Conservation (phyloP, 1,140 invertebrate genomes). For the Halesus radiatus region DNA sequence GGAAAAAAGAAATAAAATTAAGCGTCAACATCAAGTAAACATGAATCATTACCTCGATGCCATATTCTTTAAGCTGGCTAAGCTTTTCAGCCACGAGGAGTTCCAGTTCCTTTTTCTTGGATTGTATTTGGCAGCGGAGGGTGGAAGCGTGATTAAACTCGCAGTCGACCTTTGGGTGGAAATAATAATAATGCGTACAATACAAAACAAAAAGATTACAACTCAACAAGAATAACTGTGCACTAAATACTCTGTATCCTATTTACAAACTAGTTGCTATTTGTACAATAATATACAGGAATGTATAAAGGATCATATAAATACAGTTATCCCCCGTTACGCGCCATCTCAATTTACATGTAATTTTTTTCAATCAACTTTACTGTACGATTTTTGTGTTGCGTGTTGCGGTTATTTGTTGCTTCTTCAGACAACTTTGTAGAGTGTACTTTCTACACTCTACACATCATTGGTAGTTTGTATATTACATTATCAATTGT, state of each 20-base stretch:
- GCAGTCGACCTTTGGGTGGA: slow-evolving; percentile 53
- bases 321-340: too few species aligned
- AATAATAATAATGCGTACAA: slow-evolving; percentile 50
- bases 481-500: too few species aligned
- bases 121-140: slow-evolving; percentile 62
- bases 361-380: too few species aligned
- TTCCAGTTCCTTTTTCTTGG: slow-evolving; percentile 60
- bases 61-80: slow-evolving; percentile 67
- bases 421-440: too few species aligned
- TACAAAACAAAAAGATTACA: slow-evolving; percentile 43
- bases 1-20: neutral
- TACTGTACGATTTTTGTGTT: too few species aligned
- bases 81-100: slow-evolving; percentile 65
- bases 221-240: slow-evolving; percentile 22
- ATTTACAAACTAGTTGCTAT: too few species aligned
- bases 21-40: neutral
- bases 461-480: too few species aligned
- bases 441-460: too few species aligned
- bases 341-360: too few species aligned
- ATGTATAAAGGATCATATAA: too few species aligned
- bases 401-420: too few species aligned
- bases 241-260: neutral
- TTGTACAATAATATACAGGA: too few species aligned
- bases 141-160: slow-evolving; percentile 57
- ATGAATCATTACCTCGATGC: slow-evolving; percentile 55